These are phyloP conservation scores for Papilio aristodemus DNA, from an alignment of 1,140 invertebrate species.

Conservation along the genomic window DNA sequence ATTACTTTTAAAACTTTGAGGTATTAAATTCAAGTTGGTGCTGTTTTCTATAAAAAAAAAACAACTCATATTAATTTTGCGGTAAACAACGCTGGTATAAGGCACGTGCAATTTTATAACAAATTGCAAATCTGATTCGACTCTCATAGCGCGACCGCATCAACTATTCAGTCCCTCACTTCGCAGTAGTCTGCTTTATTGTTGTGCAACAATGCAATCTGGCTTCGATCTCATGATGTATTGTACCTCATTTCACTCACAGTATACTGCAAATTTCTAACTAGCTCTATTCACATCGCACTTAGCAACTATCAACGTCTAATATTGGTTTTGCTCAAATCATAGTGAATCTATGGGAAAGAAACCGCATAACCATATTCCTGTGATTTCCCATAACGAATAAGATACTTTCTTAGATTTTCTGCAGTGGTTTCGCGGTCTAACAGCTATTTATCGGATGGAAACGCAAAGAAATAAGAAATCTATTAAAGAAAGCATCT, in stretches of 20 bases:
- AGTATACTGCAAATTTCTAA: slow-evolving; percentile 59
- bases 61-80: slow-evolving; percentile 17
- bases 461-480: slow-evolving; percentile 71
- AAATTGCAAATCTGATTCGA: slow-evolving; percentile 68
- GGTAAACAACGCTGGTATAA: slow-evolving; percentile 34
- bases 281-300: slow-evolving; percentile 56
- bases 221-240: slow-evolving; percentile 63
- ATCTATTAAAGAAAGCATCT: slow-evolving; percentile 59
- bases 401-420: slow-evolving; percentile 73
- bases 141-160: slow-evolving; percentile 70
- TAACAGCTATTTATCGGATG: slow-evolving; percentile 65
- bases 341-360: slow-evolving; percentile 64
- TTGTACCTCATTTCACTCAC: slow-evolving; percentile 70
- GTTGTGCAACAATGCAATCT: slow-evolving; percentile 72
- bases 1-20: too few species aligned
- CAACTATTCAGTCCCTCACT: slow-evolving; percentile 56
- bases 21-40: too few species aligned
- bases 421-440: slow-evolving; percentile 69
- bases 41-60: background rate
- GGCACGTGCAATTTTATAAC: slow-evolving; percentile 52
- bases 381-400: slow-evolving; percentile 63
- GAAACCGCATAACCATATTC: slow-evolving; percentile 67
- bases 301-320: slow-evolving; percentile 58
- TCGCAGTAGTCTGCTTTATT: slow-evolving; percentile 62
- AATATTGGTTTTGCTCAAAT: slow-evolving; percentile 77